Evolutionary conservation across 2,797 vertebrate species (phyloP).

Genomic region (Arctocebus calabarensis): DNA sequence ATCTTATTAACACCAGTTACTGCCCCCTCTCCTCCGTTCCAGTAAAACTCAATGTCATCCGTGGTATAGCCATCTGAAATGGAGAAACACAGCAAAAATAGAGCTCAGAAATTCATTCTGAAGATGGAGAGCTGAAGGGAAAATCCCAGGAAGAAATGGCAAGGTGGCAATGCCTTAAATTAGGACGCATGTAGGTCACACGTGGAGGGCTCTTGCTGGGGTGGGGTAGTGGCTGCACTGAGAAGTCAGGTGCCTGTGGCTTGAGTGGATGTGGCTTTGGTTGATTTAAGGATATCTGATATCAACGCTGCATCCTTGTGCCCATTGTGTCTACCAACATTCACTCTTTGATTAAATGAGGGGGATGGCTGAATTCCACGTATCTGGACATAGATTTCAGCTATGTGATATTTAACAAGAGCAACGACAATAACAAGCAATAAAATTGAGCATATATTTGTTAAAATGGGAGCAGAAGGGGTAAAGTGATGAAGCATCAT

Average conservation of each 20-base stretch:
- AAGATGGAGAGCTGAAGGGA: conserved; percentile 29
- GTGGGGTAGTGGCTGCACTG: background rate
- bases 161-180: background rate
- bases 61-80: conserved; percentile 96
- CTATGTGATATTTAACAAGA: background rate
- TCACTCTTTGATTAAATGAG: background rate
- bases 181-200: background rate
- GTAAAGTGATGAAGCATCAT: background rate
- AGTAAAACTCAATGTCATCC: conserved; percentile 98
- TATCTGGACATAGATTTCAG: background rate
- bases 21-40: conserved; percentile 93
- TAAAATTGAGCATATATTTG: background rate
- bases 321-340: background rate
- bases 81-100: conserved; percentile 51
- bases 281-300: background rate
- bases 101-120: background rate
- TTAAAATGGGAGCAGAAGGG: background rate
- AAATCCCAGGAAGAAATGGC: background rate
- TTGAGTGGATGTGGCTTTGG: background rate
- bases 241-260: background rate
- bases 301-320: background rate
- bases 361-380: background rate
- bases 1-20: conserved; percentile 97
- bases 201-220: background rate
- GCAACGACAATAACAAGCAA: background rate